Evolutionary conservation across 2,888 invertebrate species (phyloP).

Genomic region (Cinara cedri): DNA sequence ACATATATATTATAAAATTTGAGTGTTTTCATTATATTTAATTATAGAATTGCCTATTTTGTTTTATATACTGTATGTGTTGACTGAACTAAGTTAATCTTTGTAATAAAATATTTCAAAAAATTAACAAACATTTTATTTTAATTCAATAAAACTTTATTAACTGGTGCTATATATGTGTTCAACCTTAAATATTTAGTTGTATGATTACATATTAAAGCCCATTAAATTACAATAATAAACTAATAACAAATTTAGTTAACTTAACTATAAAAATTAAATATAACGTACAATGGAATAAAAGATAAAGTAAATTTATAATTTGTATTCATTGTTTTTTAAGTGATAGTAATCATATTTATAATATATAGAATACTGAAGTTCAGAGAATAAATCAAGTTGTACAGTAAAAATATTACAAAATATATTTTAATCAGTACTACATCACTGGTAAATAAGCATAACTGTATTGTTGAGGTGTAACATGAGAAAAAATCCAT

Average conservation of each 20-base stretch:
- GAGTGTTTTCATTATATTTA: conserved; percentile 45
- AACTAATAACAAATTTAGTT: conserved; percentile 1
- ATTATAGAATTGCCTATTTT: conserved; percentile 21
- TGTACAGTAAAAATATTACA: neutral
- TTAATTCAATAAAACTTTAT: neutral
- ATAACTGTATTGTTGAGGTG: too few relatives aligned
- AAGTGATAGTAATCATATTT: too few relatives aligned
- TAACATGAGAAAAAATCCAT: too few relatives aligned
- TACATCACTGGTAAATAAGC: neutral
- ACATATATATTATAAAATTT: conserved; percentile 28
- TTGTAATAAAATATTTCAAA: conserved; percentile 34
- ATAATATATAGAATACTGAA: neutral
- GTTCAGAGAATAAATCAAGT: neutral
- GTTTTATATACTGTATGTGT: conserved; percentile 29
- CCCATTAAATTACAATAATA: neutral
- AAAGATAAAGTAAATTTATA: neutral
- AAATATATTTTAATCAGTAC: conserved; percentile 21
- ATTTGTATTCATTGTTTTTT: neutral
- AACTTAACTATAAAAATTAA: neutral
- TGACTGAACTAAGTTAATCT: conserved; percentile 31
- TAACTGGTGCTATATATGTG: neutral
- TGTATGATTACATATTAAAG: neutral
- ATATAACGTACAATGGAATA: neutral
- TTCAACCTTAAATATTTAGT: neutral
- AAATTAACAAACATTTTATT: neutral